Base-by-base conservation (phyloP, 2,888 invertebrate genomes). In the Silvanus unidentatus region DNA sequence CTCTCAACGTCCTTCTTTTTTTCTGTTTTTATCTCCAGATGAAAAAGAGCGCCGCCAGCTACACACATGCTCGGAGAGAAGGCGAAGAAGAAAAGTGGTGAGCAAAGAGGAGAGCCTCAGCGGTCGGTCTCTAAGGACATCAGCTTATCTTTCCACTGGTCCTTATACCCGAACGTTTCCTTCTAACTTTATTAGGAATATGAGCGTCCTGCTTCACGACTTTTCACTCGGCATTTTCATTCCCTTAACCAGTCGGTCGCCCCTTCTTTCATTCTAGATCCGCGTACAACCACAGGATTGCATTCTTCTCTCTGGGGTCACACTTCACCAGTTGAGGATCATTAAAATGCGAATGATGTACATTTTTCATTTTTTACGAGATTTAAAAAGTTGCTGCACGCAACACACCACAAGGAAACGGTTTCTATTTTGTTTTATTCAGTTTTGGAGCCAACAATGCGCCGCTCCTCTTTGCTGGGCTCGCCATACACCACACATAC, bases 271-370 rank as follows among this genome's bases (percentile, higher is more conserved):
- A 34, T 34, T n/a, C 40, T 37, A 40, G 32, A 38, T 44, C 16
- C 34, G 16, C 32, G 12, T 29, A 16, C 36, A 22, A 37, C 15
- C 40, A 29, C 34, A 22, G 22, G 22, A 22, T 10, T 16, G 37
- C 46, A 44, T 50, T 42, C 13, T 45, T 49, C 40, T 48, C 52
- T 45, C 35, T 43, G 52, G 52, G 56, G 50, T 22, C 22, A 8
- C 50, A 49, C 55, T 57, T 54, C 50, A 50, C 47, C 55, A 50
- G 58, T 55, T 55, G 52, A 43, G 53, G 50, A 52, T 57, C 59
- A 58, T 59, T 59, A 59, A 59, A 59, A 59, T 59, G 59, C 59
- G 59, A 59, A 58, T 58, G 59, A 54, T 59, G 59, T 59, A 54
- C 59, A 59, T 59, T 58, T 59, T 58, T 58, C 57, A 59, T 59